These are phyloP conservation scores for Percopsis omiscomaycus DNA, from an alignment of 2,797 vertebrate genomes.

Conservation along the genomic window DNA sequence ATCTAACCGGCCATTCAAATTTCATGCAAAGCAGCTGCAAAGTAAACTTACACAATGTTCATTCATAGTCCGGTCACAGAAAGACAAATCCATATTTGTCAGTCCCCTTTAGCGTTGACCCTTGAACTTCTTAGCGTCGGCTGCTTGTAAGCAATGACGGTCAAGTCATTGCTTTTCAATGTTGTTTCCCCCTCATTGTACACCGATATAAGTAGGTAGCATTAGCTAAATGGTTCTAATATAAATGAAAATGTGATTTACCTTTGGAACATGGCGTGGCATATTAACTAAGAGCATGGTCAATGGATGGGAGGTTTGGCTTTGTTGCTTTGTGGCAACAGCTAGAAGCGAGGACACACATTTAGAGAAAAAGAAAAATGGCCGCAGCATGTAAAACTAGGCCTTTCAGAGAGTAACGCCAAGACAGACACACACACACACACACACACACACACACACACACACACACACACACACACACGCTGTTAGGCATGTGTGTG, in stretches of 20 bases:
- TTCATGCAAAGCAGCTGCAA: conserved; percentile 49
- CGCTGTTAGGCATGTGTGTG: neutral
- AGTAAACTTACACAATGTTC: conserved; percentile 66
- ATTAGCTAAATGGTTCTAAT: conserved; percentile 54
- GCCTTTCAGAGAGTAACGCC: conserved; percentile 49
- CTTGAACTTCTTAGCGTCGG: conserved; percentile 24
- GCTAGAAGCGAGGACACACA: conserved; percentile 58
- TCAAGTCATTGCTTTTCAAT: neutral
- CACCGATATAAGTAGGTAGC: neutral
- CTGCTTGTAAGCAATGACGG: too few relatives aligned
- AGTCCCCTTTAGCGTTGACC: conserved; percentile 16
- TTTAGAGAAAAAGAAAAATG: conserved; percentile 57
- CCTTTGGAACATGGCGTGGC: conserved; percentile 64
- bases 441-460: conserved; percentile 22
- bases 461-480: conserved; percentile 10
- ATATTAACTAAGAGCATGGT: conserved; percentile 47
- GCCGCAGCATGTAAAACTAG: conserved; percentile 66
- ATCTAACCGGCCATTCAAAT: conserved; percentile 57
- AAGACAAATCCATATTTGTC: conserved; percentile 45
- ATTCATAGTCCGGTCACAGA: conserved; percentile 51
- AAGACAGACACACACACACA: conserved; percentile 27
- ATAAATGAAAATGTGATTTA: conserved; percentile 68
- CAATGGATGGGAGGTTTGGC: conserved; percentile 56
- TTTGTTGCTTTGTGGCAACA: conserved; percentile 23
- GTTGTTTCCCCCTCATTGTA: neutral